Evolutionary conservation across 2,113 vertebrate genomes (phyloP), one percentile per base, ranked within the genome.

Genomic region (Abramis brama): DNA sequence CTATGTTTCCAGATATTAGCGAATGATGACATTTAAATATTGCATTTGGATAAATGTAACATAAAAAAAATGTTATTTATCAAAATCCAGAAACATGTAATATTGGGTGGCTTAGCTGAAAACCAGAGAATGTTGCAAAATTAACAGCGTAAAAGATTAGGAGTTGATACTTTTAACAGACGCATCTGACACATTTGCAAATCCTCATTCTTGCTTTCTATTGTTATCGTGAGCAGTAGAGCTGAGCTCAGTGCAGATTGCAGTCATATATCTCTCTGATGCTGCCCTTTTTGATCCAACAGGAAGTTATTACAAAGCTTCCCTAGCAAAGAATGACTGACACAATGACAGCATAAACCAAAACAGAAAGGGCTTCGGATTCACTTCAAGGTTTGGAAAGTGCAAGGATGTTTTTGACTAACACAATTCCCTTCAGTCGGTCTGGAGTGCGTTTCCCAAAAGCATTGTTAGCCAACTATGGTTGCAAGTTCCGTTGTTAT

Each of bases 281-380:
- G 45, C 60, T 36, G 23, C 62, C 7, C 25, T 62, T 79, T 71
- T 66, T 60, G 13, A 83, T 78, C 73, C 36, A 79, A 50, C 17
- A 71, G 62, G 68, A 80, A 84, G 83, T 59, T 68, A 88, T 86
- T 86, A 83, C 82, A 86, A 57, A 85, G 64, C 75, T 79, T 82
- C 15, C 8, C 86, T 78, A 52, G 36, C 8, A 75, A 86, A 60
- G 74, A 77, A 79, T 79, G 64, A 79, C 43, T 52, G 85, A 84
- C 73, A 66, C 23, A 50, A 79, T 60, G 62, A 36, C 47, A 62
- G 79, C 17, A 62, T 82, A 70, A 83, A 86, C 74, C 79, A 47
- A 86, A 68, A 70, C 59, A 5, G 50, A 80, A 55, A 77, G 57
- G 33, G 13, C 66, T 47, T 82, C 21, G 12, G 70, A 85, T 74